These are phyloP conservation scores for Apogon hyalosoma DNA, from an alignment of 2,797 vertebrate species.

Conservation along the genomic window DNA sequence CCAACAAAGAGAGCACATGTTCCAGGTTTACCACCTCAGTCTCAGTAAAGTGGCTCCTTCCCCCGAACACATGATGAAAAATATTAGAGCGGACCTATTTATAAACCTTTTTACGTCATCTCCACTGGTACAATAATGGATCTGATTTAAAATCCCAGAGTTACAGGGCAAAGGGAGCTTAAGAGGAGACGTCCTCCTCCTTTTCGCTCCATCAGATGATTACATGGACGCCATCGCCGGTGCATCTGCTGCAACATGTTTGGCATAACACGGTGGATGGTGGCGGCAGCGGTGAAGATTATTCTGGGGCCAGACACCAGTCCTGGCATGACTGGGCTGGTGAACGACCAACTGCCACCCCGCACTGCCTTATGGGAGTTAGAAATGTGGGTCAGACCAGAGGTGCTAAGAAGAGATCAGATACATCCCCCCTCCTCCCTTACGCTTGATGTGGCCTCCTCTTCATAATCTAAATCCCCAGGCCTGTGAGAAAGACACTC, in stretches of 20 bases:
- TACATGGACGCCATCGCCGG: slow-evolving; percentile 29
- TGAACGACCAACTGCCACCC: slow-evolving; percentile 51
- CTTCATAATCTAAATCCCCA: slow-evolving; percentile 66
- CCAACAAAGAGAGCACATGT: not conserved
- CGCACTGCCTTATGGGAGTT: slow-evolving; percentile 64
- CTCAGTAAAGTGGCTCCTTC: slow-evolving; percentile 13
- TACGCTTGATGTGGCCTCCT: slow-evolving; percentile 29
- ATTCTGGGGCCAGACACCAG: slow-evolving; percentile 53
- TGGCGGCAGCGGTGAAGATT: slow-evolving; percentile 62
- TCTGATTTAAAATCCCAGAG: slow-evolving; percentile 51
- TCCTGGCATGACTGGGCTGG: slow-evolving; percentile 57
- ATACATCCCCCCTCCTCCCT: slow-evolving; percentile 28
- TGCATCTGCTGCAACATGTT: slow-evolving; percentile 32
- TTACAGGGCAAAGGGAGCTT: slow-evolving; percentile 41
- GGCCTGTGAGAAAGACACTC: slow-evolving; percentile 28
- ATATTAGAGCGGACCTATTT: slow-evolving; percentile 57
- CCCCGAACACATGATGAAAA: slow-evolving; percentile 14
- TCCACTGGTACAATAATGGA: slow-evolving; percentile 47
- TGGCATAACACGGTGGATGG: slow-evolving; percentile 57
- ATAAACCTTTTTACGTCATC: slow-evolving; percentile 61
- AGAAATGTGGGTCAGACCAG: slow-evolving; percentile 83
- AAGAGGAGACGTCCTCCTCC: slow-evolving; percentile 29
- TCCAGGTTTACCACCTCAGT: slow-evolving; percentile 30
- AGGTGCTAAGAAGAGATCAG: slow-evolving; percentile 76
- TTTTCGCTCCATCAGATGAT: slow-evolving; percentile 45